Evolutionary conservation across 2,113 vertebrate genomes (phyloP), one percentile per base, ranked within the genome.

Genomic region (Lasiurus cinereus): DNA sequence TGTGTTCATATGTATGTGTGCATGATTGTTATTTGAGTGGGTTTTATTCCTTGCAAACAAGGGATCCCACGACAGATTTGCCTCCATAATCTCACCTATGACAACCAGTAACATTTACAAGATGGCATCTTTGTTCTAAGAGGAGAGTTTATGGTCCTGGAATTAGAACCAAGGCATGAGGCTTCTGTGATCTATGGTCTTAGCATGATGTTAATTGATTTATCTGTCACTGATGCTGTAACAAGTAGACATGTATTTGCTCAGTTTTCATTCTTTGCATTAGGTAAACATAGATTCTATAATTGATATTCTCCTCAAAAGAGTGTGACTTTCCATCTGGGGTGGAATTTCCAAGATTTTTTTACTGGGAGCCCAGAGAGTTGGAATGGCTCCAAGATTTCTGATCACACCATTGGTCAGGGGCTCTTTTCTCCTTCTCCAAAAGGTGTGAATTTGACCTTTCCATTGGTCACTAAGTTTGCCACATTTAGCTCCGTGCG

Each of bases 371-470:
- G 29, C 14, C 66, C 48, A 19, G 59, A 39, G 69, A 9, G 50
- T 64, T 93, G 82, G 90, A 95, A 52, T 29, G 36, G 54, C 19
- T 93, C 90, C 80, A 92, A 85, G 43, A 88, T 82, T 92, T 88
- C 69, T n/a, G 16, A 21, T 73, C 54, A 62, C 22, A 54, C 36
- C 84, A 90, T 39, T 77, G 82, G 73, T 27, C n/a, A 59, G 73
- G 1, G 24, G 50, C 48, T 94, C 33, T 43, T 24, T 48, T 67
- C 74, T 19, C 62, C 19, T 74, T 88, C 48, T 15, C 62, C 48
- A 36, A 88, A 97, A 95, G 67, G 85, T 88, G 77, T 85, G 77
- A 93, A 74, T 96, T 27, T 90, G 96, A 92, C 88, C 96, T 97
- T 97, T 90, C 54, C 31, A 15, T 86, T 85, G 96, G 94, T 95